A percentile compares a stretch with the other conserved stretches of the same genome.
phyloP scores from a whole-genome alignment of 2,888 invertebrate genomes.

The Agrochola lychnidis region DNA sequence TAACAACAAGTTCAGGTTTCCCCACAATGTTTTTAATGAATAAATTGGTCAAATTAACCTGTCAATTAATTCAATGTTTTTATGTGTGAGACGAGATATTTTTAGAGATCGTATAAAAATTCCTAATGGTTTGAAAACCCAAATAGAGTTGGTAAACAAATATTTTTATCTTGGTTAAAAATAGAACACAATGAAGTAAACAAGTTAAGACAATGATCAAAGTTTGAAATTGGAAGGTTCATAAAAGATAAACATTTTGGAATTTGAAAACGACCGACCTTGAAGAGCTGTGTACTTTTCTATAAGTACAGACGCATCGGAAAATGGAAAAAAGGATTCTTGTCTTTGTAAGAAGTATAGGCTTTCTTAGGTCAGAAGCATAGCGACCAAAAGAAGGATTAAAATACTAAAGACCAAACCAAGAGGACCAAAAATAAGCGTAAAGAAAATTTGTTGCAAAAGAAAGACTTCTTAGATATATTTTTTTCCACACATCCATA shows the following conservation, averaged over 20 bases:
- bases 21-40: neutral
- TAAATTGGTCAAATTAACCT: neutral
- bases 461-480: neutral
- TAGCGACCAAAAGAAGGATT: no score
- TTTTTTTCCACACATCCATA: neutral
- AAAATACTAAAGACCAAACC: no score
- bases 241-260: neutral
- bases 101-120: conserved; percentile 22
- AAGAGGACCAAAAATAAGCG: neutral
- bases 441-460: neutral
- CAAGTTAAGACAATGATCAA: neutral
- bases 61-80: conserved; percentile 21
- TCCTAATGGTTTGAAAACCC: conserved; percentile 30
- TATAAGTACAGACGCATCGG: neutral
- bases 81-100: conserved; percentile 23
- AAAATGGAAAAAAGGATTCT: neutral
- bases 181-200: conserved; percentile 8
- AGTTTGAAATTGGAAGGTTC: neutral
- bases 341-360: neutral
- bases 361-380: neutral
- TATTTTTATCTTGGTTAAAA: neutral
- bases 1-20: neutral
- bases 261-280: neutral
- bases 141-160: conserved; percentile 20
- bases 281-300: neutral